Evolutionary conservation across 1,140 invertebrate genomes (phyloP), one percentile per base, ranked within the genome.

Genomic region (Drosophila micromelanica): DNA sequence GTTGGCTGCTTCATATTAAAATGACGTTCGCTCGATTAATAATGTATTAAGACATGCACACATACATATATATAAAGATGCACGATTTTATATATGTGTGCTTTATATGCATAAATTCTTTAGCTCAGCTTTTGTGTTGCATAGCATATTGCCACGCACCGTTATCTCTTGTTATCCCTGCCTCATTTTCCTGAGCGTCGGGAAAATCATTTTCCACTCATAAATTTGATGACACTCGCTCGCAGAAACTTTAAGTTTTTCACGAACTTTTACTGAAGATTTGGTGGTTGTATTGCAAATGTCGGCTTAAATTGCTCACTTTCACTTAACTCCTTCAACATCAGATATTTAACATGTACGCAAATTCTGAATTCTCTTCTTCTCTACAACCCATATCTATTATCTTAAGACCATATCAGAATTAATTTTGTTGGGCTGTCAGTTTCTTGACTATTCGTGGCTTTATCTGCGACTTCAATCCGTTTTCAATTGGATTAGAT

Each of bases 21-120:
- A 67, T 73, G 48, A 60, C 15, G 63, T 48, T 45, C 37, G 68
- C 60, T 64, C 54, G 60, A 65, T 72, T 72, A 72, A 72, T 65
- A 72, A 65, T 72, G 69, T 46, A 72, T 37, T 27, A 27, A 37
- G 42, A 55, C 62, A 55, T 55, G 45, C 7, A 12, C 9, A 35
- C 11, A 12, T 35, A 32, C 11, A 35, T 43, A 60, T 46, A 13
- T 46, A 20, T 17, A 32, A 27, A n/a, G 40, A 27, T 27, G 11
- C 5, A 54, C 9, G 38, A n/a, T 40, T 13, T 5, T 2, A 40
- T n/a, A 40, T 13, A 43, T 11, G 35, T 11, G 35, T 61, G 43
- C 5, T 30, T 52, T 42, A 7, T 57, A 9, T 9, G 13, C 11
- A 42, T 42, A 23, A 8, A n/a, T 15, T 42, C 23, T 15, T 11